phyloP scores from a whole-genome alignment of 2,113 vertebrate species.

The Thalassarche chlororhynchos region DNA sequence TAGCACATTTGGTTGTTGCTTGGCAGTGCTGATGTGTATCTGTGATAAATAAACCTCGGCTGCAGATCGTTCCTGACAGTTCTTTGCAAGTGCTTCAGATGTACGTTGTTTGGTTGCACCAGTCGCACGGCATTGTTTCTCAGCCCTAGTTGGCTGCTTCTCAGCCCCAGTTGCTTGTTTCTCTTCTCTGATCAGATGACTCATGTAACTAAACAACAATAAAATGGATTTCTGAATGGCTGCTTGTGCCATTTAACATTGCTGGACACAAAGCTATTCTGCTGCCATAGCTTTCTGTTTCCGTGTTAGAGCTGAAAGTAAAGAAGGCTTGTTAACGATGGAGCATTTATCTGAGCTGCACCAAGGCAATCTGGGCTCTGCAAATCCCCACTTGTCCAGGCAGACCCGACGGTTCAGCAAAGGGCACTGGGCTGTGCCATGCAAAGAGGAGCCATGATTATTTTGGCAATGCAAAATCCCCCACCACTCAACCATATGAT shows the following conservation, averaged over 20 bases:
- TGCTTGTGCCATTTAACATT: neutral
- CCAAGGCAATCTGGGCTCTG: neutral
- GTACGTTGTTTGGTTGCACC: neutral
- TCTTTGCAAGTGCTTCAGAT: neutral
- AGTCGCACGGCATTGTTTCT: neutral
- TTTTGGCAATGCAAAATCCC: neutral
- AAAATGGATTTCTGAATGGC: constrained; percentile 11
- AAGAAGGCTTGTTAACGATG: neutral
- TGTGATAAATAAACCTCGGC: neutral
- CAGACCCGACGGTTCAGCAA: neutral
- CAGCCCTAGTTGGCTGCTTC: neutral
- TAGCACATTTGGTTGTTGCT: neutral
- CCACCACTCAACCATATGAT: fast-evolving
- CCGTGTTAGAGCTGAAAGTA: neutral
- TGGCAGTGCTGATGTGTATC: neutral
- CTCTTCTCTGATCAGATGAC: neutral
- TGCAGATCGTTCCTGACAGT: neutral
- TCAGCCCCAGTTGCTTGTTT: neutral
- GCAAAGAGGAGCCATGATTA: neutral
- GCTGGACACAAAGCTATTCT: neutral
- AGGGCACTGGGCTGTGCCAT: neutral
- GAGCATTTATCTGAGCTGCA: neutral
- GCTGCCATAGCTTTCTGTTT: neutral
- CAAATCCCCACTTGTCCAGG: neutral
- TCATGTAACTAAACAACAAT: neutral